Evolutionary conservation across 2,113 vertebrate species (phyloP).

Genomic region (Barbus barbus): DNA sequence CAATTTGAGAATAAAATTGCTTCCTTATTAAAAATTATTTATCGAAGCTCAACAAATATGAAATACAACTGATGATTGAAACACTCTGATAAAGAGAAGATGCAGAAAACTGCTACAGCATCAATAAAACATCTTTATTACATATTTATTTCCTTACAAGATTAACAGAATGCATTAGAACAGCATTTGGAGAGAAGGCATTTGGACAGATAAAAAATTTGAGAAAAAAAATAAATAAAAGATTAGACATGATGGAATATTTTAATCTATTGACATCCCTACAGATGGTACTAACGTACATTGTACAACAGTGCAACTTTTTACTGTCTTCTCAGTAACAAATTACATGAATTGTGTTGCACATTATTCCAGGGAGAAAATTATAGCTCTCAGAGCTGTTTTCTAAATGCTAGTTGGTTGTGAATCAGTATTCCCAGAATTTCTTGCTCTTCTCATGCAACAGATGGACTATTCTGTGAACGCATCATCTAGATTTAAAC

Average conservation of each 20-base stretch:
- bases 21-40: not conserved
- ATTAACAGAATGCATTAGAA: not conserved
- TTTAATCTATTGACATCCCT: not conserved
- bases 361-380: not conserved
- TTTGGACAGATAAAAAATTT: not conserved
- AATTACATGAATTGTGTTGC: not conserved
- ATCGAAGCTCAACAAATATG: not conserved
- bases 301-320: not conserved
- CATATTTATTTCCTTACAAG: not conserved
- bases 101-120: not conserved
- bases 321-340: not conserved
- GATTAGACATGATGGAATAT: not conserved
- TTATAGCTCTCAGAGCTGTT: not conserved
- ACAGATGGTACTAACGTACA: not conserved
- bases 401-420: not conserved
- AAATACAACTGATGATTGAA: not conserved
- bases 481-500: constrained; percentile 14
- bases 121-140: not conserved
- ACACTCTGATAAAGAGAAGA: too few relatives aligned
- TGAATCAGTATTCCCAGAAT: constrained; percentile 19
- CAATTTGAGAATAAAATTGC: not conserved
- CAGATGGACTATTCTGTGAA: not conserved
- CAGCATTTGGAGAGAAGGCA: not conserved
- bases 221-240: not conserved
- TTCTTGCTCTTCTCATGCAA: not conserved